Conservation (phyloP, 2,888 invertebrate species). For the Spisula subtruncata region DNA sequence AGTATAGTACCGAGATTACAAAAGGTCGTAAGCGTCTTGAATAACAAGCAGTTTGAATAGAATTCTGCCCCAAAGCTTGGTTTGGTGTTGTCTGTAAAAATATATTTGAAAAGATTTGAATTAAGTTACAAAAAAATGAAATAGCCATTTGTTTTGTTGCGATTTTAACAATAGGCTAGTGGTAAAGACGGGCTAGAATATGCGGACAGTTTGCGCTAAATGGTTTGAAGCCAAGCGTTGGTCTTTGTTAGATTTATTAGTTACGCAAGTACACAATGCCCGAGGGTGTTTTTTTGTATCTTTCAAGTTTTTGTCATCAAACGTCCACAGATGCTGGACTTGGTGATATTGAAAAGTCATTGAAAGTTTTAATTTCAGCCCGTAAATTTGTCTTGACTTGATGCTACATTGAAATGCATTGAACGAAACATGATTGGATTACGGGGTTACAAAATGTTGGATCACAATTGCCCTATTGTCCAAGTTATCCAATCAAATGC, state of each 20-base stretch:
- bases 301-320: constrained; percentile 27
- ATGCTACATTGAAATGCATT: constrained; percentile 54
- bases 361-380: constrained; percentile 52
- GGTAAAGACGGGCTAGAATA: constrained; percentile 42
- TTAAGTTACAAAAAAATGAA: constrained; percentile 50
- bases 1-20: constrained; percentile 36
- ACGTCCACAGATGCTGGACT: constrained; percentile 67
- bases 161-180: constrained; percentile 52
- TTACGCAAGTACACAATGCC: constrained; percentile 68
- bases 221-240: constrained; percentile 25
- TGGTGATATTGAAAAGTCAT: constrained; percentile 58
- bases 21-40: constrained; percentile 48
- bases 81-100: constrained; percentile 38
- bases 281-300: constrained; percentile 42
- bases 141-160: constrained; percentile 58
- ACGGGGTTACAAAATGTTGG: constrained; percentile 37
- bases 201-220: constrained; percentile 58
- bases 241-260: constrained; percentile 39
- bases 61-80: constrained; percentile 41
- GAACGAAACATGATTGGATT: constrained; percentile 50
- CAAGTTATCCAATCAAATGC: constrained; percentile 62
- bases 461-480: constrained; percentile 52
- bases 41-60: constrained; percentile 51
- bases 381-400: constrained; percentile 57
- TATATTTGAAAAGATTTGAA: constrained; percentile 51